Base-by-base conservation (phyloP, 35 echinoderm and acorn worm species). In the Ptychodera flava region DNA sequence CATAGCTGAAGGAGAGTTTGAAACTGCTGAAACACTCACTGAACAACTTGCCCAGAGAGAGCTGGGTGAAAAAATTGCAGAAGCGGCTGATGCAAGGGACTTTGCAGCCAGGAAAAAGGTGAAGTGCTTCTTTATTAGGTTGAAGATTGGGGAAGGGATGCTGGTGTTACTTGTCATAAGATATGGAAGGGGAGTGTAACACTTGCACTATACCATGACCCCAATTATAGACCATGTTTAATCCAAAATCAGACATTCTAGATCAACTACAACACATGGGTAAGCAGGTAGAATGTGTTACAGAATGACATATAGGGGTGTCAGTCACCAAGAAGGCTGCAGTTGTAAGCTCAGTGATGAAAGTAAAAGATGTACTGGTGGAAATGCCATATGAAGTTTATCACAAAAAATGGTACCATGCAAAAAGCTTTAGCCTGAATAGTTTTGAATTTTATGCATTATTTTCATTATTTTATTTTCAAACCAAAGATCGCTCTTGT, bases 11-110 rank as follows among this genome's bases (percentile, higher is more conserved):
- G 91, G 93, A 1, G 88, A 94, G 31, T 88, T 99, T 84, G 85
- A 92, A 35, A 85, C 83, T 32, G 96, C 96, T 75, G 96, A 99
- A 78, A 78, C 92, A 79, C 83, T 99, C 35, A 99, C 92, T 89
- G 88, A 99, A 37, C 35, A 89, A 14, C 83, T 99, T 31, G 85
- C 96, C 0, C 88, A 28, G 0, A 92, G 96, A 89, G 90, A 99
- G 75, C 86, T 99, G 79, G 96, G 87, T 36, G 88, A 85, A 36
- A 86, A 88, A 53, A 91, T 99, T 76, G 85, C 93, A 36, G 89
- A 99, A 80, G 93, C 96, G 28, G 91, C 88, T 22, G 84, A 94
- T 77, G 92, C 93, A 12, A 92, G 93, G 29, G 96, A 99, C 79
- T 99, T 94, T 85, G 33, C 89, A 37, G 89, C 82, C 29, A 81